Evolutionary conservation across 2,797 vertebrate genomes (phyloP), one percentile per base, ranked within the genome.

Genomic region (Karalla daura): DNA sequence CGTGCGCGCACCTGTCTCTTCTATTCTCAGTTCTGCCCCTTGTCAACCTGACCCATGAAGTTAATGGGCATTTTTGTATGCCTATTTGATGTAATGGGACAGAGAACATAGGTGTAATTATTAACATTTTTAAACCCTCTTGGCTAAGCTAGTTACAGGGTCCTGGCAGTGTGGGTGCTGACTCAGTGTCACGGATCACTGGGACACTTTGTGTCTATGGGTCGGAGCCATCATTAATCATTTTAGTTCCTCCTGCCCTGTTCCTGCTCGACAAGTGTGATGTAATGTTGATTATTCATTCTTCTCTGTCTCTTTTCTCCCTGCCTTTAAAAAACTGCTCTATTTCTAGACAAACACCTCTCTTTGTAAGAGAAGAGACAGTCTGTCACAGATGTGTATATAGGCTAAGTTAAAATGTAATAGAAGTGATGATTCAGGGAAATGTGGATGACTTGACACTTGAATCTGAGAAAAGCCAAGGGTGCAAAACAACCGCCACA

Each of bases 1-100:
- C 62, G 58, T 37, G 35, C 14, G 11, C n/a, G 28, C 28, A 43
- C 36, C 23, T 50, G 13, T 10, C 6, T 15, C 18, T 46, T 28
- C 18, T 56, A 13, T 72, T 28, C 46, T 54, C 47, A 53, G 27
- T 17, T 53, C 37, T 63, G 28, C 44, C 33, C n/a, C 10, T 63
- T 44, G 27, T 65, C 81, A 76, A 27, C 7, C 39, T 59, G 23
- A 61, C 49, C 51, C 17, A 53, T 14, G 7, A 11, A 24, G n/a
- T 54, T 45, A 44, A 60, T 41, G 1, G 13, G 30, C 20, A 20
- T 50, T 27, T 49, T 41, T 35, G 12, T 21, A 55, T n/a, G 9
- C 25, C 51, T n/a, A 12, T 8, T n/a, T n/a, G n/a, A 17, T 43
- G n/a, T 13, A 47, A 49, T 5, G 1, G 2, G 24, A n/a, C 33